Conservation (phyloP, 2,113 vertebrate species). For the Columba janthina region DNA sequence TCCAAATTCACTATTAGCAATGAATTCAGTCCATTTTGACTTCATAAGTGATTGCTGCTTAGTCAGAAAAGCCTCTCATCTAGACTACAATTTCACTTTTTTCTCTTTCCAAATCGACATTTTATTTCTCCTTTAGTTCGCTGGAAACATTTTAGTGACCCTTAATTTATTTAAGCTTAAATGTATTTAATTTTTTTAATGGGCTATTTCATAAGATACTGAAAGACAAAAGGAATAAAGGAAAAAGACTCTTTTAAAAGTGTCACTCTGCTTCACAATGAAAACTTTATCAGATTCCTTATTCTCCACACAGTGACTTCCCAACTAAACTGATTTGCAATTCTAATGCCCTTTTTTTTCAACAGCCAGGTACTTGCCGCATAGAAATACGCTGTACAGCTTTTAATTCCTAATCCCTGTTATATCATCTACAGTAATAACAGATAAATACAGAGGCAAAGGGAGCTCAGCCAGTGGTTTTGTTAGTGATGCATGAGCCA, state of each 20-base stretch:
- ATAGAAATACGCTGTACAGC: background rate
- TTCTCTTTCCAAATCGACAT: background rate
- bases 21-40: background rate
- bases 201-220: background rate
- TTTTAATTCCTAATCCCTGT: slow-evolving; percentile 32
- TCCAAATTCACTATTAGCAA: background rate
- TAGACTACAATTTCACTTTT: background rate
- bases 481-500: background rate
- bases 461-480: background rate
- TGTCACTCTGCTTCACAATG: background rate
- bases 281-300: slow-evolving; percentile 7
- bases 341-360: background rate
- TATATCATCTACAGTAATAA: background rate
- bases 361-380: background rate
- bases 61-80: background rate
- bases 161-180: slow-evolving; percentile 31
- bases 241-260: background rate
- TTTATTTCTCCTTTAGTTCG: slow-evolving; percentile 37
- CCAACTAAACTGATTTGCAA: background rate
- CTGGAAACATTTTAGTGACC: background rate
- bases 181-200: slow-evolving; percentile 24
- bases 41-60: background rate
- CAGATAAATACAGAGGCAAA: background rate
- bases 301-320: background rate
- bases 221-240: background rate